Percentiles rank a stretch among this genome's conserved stretches.
These are phyloP conservation scores for Eospalax fontanierii DNA, from an alignment of 2,797 vertebrate genomes.

Conservation along the genomic window DNA sequence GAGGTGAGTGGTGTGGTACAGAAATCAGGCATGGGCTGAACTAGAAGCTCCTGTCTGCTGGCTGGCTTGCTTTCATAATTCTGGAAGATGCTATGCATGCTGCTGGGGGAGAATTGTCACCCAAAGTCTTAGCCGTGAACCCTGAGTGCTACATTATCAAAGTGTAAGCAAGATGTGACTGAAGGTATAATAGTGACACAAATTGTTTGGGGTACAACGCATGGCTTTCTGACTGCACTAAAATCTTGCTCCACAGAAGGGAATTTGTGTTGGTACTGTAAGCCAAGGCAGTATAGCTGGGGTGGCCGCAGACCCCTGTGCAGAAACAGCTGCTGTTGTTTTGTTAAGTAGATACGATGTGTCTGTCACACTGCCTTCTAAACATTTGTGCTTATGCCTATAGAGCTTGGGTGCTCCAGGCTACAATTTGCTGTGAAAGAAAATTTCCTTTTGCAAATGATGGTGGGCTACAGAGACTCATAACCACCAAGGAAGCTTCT, in stretches of 20 bases:
- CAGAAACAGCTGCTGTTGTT: background rate
- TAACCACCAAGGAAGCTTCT: background rate
- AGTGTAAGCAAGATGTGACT: background rate
- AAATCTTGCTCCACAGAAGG: background rate
- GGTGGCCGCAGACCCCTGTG: too few species aligned
- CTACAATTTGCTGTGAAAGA: background rate
- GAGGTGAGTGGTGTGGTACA: background rate
- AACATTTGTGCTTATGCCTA: background rate
- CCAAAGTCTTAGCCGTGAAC: background rate
- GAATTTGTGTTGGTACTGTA: background rate
- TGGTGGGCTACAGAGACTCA: background rate
- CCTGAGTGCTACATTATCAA: background rate
- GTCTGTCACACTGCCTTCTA: background rate
- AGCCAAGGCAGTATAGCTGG: background rate
- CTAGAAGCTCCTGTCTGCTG: background rate
- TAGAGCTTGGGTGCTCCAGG: background rate
- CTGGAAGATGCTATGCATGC: background rate
- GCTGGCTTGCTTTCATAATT: background rate
- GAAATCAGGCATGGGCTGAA: background rate
- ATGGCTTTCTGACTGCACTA: background rate
- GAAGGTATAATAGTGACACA: background rate
- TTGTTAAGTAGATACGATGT: background rate
- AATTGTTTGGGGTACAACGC: background rate
- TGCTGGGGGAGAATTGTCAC: background rate
- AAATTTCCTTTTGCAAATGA: background rate